Percentiles rank a stretch among this genome's conserved stretches.
These are phyloP conservation scores for Zophobas morio DNA, from an alignment of 1,140 invertebrate genomes.

Conservation along the genomic window DNA sequence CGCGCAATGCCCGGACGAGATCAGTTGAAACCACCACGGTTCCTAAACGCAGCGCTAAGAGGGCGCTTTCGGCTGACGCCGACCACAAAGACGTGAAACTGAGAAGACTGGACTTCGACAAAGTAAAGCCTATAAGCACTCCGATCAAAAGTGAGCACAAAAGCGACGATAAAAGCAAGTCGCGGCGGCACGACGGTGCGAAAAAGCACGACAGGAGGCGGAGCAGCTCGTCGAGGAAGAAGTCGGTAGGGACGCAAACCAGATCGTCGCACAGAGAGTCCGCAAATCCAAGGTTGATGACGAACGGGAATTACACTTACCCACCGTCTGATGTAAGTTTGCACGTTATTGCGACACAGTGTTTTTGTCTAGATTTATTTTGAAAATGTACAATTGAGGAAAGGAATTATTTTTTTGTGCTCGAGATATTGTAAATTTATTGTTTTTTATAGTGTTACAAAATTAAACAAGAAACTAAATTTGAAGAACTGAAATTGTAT, in stretches of 20 bases:
- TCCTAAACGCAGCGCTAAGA: slow-evolving; percentile 43
- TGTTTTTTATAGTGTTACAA: no score
- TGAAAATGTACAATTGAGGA: not conserved
- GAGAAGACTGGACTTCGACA: slow-evolving; percentile 57
- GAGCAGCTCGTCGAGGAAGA: slow-evolving; percentile 50
- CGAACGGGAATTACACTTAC: slow-evolving; percentile 65
- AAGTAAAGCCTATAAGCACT: slow-evolving; percentile 53
- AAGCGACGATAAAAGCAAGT: slow-evolving; percentile 45
- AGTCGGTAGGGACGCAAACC: slow-evolving; percentile 48
- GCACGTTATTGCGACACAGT: not conserved
- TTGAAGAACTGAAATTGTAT: no score
- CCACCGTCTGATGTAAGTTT: slow-evolving; percentile 64
- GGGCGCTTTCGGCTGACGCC: slow-evolving; percentile 56
- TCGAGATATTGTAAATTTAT: no score
- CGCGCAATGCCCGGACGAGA: slow-evolving; percentile 60
- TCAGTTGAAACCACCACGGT: slow-evolving; percentile 58
- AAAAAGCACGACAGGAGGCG: slow-evolving; percentile 46
- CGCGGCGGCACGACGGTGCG: slow-evolving; percentile 26
- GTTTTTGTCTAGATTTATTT: slow-evolving; percentile 18
- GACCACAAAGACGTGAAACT: slow-evolving; percentile 53
- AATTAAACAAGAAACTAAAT: no score
- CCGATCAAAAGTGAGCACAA: slow-evolving; percentile 49
- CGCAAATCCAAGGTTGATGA: slow-evolving; percentile 58
- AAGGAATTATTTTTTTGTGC: no score
- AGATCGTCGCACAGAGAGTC: slow-evolving; percentile 53